A percentile compares a stretch with the other conserved stretches of the same genome.
Conservation (phyloP, 2,797 vertebrate genomes). For the Urosaurus nigricauda region DNA sequence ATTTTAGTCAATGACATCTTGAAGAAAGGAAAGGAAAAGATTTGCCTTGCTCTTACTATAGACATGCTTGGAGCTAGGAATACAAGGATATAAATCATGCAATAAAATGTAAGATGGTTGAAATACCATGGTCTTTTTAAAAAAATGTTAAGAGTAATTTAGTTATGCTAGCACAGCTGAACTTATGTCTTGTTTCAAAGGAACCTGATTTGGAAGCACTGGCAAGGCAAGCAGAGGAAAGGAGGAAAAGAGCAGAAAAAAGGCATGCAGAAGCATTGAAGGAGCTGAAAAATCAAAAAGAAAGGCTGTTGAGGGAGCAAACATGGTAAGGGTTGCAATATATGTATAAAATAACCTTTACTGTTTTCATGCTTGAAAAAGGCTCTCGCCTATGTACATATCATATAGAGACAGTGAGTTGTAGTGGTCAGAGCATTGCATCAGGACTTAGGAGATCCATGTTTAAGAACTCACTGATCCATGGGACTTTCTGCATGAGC, state of each 20-base stretch:
- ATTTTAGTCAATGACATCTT: neutral
- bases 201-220: constrained; percentile 85
- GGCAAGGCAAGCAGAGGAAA: constrained; percentile 80
- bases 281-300: constrained; percentile 86
- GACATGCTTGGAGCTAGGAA: neutral
- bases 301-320: constrained; percentile 80
- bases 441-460: neutral
- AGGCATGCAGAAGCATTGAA: constrained; percentile 89
- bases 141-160: neutral
- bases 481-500: neutral
- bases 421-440: neutral
- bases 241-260: constrained; percentile 84
- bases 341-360: neutral
- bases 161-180: neutral
- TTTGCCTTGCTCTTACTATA: neutral
- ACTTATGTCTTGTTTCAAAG: constrained; percentile 75
- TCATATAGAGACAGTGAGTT: neutral
- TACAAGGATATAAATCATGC: neutral
- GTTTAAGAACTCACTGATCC: neutral
- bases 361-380: neutral
- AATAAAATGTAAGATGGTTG: neutral
- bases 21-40: neutral
- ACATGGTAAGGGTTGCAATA: constrained; percentile 74
- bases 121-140: neutral
- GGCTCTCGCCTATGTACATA: neutral